Percentiles rank a stretch among this genome's conserved stretches.
Evolutionary conservation across 2,113 vertebrate genomes (phyloP).

Genomic region (Oreochromis aureus): DNA sequence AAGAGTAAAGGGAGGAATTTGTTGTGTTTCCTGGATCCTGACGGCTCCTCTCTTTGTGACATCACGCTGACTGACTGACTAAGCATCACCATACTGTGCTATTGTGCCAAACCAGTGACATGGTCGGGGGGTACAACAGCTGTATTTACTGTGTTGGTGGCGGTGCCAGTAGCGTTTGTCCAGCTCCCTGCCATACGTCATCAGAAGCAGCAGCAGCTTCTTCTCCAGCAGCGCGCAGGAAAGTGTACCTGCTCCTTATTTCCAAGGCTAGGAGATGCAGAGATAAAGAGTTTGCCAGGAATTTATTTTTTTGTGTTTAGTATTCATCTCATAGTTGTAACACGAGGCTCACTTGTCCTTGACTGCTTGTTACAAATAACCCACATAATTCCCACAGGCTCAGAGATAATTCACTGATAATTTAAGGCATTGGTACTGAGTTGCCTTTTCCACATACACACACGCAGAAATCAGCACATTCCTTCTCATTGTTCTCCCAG

Average conservation of each 20-base stretch:
- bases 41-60: background rate
- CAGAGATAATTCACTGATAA: conserved; percentile 66
- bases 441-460: conserved; percentile 48
- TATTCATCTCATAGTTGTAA: conserved; percentile 65
- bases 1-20: background rate
- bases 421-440: conserved; percentile 67
- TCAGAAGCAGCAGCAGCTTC: background rate
- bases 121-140: conserved; percentile 37
- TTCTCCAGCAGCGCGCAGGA: background rate
- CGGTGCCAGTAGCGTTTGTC: conserved; percentile 47
- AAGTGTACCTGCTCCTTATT: conserved; percentile 45
- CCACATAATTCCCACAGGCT: conserved; percentile 68
- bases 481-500: conserved; percentile 62
- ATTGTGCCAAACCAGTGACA: conserved; percentile 42
- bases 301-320: conserved; percentile 42
- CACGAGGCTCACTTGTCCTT: conserved; percentile 66
- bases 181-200: background rate
- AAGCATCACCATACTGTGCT: conserved; percentile 5
- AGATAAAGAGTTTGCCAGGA: conserved; percentile 48
- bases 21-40: background rate
- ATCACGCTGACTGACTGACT: background rate
- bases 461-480: conserved; percentile 56
- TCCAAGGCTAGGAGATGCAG: conserved; percentile 61
- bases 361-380: conserved; percentile 68
- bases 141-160: conserved; percentile 42